These are phyloP conservation scores for Macquaria australasica DNA, from an alignment of 2,113 vertebrate species.

Conservation along the genomic window DNA sequence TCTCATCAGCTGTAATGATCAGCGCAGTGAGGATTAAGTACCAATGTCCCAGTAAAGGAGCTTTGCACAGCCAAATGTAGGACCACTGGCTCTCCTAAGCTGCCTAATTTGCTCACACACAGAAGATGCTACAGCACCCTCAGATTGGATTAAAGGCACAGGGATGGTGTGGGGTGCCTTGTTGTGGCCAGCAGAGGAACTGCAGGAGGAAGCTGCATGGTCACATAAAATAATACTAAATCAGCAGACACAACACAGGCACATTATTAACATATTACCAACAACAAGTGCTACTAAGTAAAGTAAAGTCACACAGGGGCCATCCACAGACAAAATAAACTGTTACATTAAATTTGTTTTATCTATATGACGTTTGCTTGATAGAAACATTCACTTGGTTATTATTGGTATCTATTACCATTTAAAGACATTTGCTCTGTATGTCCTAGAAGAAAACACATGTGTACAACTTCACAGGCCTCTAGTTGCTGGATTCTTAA, in stretches of 20 bases:
- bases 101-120: constrained; percentile 77
- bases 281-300: not conserved
- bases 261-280: not conserved
- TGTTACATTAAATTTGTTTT: not conserved
- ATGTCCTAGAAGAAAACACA: not conserved
- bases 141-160: constrained; percentile 47
- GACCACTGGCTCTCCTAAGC: constrained; percentile 77
- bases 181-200: constrained; percentile 63
- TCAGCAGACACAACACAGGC: not conserved
- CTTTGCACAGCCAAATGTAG: constrained; percentile 76
- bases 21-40: constrained; percentile 76
- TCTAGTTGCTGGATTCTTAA: not conserved
- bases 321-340: not conserved
- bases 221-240: not conserved
- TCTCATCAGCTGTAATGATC: constrained; percentile 72
- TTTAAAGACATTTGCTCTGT: not conserved
- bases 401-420: too few species aligned
- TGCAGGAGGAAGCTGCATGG: constrained; percentile 47
- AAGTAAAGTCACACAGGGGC: not conserved
- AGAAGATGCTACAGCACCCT: constrained; percentile 54
- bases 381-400: not conserved
- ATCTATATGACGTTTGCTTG: not conserved
- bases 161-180: constrained; percentile 64
- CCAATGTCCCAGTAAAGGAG: constrained; percentile 78
- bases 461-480: not conserved